Evolutionary conservation across 2,797 vertebrate species (phyloP), one percentile per base, ranked within the genome.

Genomic region (Yasuhikotakia modesta): DNA sequence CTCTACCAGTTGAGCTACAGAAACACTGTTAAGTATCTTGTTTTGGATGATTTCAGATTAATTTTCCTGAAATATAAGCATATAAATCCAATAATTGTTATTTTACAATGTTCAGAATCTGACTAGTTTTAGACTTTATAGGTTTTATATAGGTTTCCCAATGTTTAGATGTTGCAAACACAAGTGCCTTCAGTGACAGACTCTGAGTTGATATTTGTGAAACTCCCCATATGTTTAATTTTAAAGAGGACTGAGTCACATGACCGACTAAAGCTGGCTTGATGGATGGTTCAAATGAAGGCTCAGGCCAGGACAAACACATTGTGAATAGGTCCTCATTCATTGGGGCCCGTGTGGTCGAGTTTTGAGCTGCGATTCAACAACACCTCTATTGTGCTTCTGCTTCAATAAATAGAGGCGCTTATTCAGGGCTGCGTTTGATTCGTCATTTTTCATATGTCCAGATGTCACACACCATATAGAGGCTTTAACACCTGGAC

Each of bases 321-420:
- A 90, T 90, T 91, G 91, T 86, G 86, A 86, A 90, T 80, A 81
- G 43, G 80, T 87, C 82, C 85, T 83, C 87, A 86, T 83, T 85
- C 82, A 86, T 79, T 79, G 80, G 82, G 84, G 83, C 76, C 81
- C 65, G 66, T 75, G 74, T 79, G 79, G 82, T 85, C 90, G 89
- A 65, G 72, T 89, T 89, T 83, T 87, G 76, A 90, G 87, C 88
- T 80, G 87, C 88, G 89, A 89, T 90, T 87, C 85, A 90, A 92
- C 91, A 92, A 91, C 90, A 91, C 86, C 83, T 79, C 52, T 84
- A 85, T 91, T 93, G 90, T 93, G 88, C 87, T 87, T 90, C 87
- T 76, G 89, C 87, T 83, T 92, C 89, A 92, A 91, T 93, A 92
- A 92, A 93, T 91, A 93, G 84, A 87, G 81, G 88, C 87, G 87